Evolutionary conservation across 2,888 invertebrate genomes (phyloP).

Genomic region (Torymus aiolomorphi): DNA sequence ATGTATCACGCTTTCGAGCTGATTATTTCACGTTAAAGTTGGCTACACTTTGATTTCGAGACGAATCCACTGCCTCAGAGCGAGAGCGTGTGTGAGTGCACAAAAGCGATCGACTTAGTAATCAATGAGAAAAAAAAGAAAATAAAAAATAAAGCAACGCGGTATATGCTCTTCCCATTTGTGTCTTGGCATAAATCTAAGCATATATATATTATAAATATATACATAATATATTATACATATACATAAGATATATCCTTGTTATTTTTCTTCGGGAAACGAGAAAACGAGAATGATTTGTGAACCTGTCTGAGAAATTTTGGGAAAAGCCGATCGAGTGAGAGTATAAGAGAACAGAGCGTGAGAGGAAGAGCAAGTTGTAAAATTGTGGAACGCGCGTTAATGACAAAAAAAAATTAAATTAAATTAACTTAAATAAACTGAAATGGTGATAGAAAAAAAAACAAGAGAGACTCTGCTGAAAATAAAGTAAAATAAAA

Average conservation of each 20-base stretch:
- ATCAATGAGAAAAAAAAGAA: slow-evolving; percentile 14
- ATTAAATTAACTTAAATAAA: neutral
- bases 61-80: slow-evolving; percentile 23
- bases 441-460: slow-evolving; percentile 26
- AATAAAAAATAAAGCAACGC: neutral
- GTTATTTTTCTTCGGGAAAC: slow-evolving; percentile 64
- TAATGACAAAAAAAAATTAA: slow-evolving; percentile 20
- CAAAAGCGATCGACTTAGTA: slow-evolving; percentile 20
- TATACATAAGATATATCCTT: slow-evolving; percentile 60
- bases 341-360: neutral
- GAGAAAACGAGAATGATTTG: slow-evolving; percentile 19
- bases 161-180: slow-evolving; percentile 67
- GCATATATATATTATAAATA: slow-evolving; percentile 44
- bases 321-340: no score
- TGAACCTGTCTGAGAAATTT: neutral
- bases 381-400: neutral
- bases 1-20: neutral
- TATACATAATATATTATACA: slow-evolving; percentile 45
- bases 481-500: slow-evolving; percentile 19
- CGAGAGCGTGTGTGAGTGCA: slow-evolving; percentile 16
- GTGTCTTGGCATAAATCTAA: slow-evolving; percentile 67
- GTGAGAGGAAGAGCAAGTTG: neutral
- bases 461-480: slow-evolving; percentile 6
- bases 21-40: neutral
- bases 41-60: slow-evolving; percentile 6